phyloP scores from a whole-genome alignment of 2,888 invertebrate species.

The Mythimna loreyi region DNA sequence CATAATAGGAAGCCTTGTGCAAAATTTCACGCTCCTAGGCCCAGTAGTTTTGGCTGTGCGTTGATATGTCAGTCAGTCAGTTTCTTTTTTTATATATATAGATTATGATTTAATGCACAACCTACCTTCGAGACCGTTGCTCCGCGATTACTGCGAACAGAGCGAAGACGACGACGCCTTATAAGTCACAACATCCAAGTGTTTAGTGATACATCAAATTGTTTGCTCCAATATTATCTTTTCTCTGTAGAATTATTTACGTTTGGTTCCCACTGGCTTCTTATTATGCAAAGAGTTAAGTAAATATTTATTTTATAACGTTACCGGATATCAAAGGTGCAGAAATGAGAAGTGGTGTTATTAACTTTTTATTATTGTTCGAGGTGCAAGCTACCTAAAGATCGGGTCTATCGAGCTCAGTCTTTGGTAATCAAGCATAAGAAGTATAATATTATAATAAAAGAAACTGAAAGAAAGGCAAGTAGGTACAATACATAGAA shows the following conservation, averaged over 20 bases:
- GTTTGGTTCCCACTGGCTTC: slow-evolving; percentile 17
- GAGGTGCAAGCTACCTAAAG: no score
- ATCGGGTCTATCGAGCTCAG: background rate
- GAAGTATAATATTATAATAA: background rate
- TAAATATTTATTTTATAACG: slow-evolving; percentile 33
- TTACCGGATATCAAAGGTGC: slow-evolving; percentile 4
- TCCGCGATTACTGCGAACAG: slow-evolving; percentile 34
- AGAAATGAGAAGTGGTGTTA: background rate
- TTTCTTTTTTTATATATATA: no score
- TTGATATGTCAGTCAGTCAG: no score
- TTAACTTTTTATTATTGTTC: slow-evolving; percentile 8
- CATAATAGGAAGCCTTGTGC: no score
- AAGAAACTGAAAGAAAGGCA: no score
- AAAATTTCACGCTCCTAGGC: no score
- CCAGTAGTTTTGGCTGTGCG: no score
- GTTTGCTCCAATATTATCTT: slow-evolving; percentile 45
- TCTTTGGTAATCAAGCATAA: background rate
- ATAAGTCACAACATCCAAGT: slow-evolving; percentile 29
- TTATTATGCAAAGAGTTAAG: slow-evolving; percentile 23
- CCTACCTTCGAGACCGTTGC: slow-evolving; percentile 26
- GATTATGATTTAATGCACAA: slow-evolving; percentile 14
- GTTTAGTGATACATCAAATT: slow-evolving; percentile 37
- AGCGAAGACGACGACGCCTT: slow-evolving; percentile 17
- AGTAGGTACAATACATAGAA: no score
- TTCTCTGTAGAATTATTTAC: slow-evolving; percentile 34